Percentiles rank a stretch among this genome's conserved stretches.
phyloP scores from a whole-genome alignment of 2,797 vertebrate species.

The Phrynocephalus guinanensis region DNA sequence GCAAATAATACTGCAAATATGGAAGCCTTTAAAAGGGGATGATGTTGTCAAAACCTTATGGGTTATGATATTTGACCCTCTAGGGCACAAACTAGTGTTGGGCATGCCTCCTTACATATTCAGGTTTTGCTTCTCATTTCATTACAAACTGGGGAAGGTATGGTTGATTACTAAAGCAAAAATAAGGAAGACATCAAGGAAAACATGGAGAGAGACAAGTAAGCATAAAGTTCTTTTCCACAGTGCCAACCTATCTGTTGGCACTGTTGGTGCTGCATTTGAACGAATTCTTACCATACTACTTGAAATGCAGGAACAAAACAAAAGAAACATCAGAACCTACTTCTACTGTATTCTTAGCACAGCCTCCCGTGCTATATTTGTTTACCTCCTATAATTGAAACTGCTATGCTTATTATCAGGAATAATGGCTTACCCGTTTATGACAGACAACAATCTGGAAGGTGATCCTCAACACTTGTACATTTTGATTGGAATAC shows the following conservation, averaged over 20 bases:
- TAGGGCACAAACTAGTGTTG: too few relatives aligned
- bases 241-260: not conserved
- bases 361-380: conserved; percentile 31
- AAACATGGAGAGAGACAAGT: not conserved
- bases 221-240: not conserved
- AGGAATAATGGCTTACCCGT: conserved; percentile 41
- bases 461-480: conserved; percentile 45
- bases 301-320: conserved; percentile 32
- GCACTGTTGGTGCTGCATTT: not conserved
- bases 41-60: not conserved
- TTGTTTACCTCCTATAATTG: conserved; percentile 41
- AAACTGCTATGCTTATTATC: conserved; percentile 43
- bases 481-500: conserved; percentile 48
- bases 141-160: not conserved
- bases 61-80: not conserved
- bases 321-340: conserved; percentile 16
- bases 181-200: not conserved
- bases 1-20: not conserved
- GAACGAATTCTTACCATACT: conserved; percentile 35
- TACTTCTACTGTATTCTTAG: conserved; percentile 39
- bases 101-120: not conserved
- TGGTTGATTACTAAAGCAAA: not conserved
- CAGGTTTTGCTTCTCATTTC: not conserved
- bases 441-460: conserved; percentile 44
- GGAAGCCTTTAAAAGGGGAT: not conserved